Base-by-base conservation (phyloP, 1,140 invertebrate species). In the Heliconius melpomene region DNA sequence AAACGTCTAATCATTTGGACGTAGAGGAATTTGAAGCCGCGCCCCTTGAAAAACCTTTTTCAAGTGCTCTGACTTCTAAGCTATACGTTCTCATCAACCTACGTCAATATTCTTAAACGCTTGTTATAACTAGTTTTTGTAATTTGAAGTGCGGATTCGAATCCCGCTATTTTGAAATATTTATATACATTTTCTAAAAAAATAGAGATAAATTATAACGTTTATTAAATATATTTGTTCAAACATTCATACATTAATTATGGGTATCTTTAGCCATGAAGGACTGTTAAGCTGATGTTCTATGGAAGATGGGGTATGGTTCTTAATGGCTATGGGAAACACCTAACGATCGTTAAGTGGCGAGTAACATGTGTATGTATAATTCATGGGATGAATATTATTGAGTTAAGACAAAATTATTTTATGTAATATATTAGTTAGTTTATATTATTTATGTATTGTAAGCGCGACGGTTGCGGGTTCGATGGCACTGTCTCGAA, bases 281-380 rank as follows among this genome's bases (percentile, higher is more conserved):
- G 6, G 54, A 23, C 54, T 57, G 18, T 23, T 57, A 57, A 20
- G 54, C n/a, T 23, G 18, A n/a, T 57, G n/a, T 23, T n/a, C n/a
- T 57, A 57, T 57, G 9, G 20, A 23, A 57, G 54, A 57, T n/a
- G 54, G 54, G n/a, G 8, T 57, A 57, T 57, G 54, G 54, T 57
- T 57, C 54, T 57, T 57, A 57, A 57, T 57, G 54, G 18, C n/a
- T n/a, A 57, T 57, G 54, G 54, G 7, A 23, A 57, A 57, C 7
- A 57, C 54, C 54, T 57, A 57, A 57, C 54, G 54, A 57, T 57
- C 54, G 54, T 57, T 57, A 57, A 57, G 54, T 57, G n/a, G 20
- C 54, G n/a, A 57, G n/a, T 57, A 20, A 57, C n/a, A 57, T 57
- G 20, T 57, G 54, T 57, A 57, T 57, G 54, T 57, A 11, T 57